Evolutionary conservation across 2,797 vertebrate genomes (phyloP).

Genomic region (Pipistrellus nathusii): DNA sequence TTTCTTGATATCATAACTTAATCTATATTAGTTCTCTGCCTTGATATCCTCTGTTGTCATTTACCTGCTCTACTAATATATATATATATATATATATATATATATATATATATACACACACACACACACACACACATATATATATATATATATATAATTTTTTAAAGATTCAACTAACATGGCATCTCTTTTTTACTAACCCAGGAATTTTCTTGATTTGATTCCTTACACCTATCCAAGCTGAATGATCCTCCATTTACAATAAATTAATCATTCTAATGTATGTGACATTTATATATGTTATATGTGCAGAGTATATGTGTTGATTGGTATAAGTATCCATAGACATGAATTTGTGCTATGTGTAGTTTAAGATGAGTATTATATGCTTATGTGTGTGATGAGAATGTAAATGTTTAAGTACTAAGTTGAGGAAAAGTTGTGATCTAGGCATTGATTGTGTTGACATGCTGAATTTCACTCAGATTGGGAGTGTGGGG

Average conservation of each 20-base stretch:
- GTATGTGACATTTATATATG: not conserved
- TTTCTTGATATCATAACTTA: not conserved
- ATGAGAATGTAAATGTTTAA: not conserved
- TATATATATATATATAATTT: too few species aligned
- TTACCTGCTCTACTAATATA: not conserved
- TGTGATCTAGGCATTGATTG: not conserved
- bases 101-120: too few species aligned
- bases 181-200: not conserved
- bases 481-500: not conserved
- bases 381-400: not conserved
- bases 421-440: not conserved
- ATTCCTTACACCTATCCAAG: not conserved
- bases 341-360: not conserved
- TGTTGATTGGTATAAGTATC: not conserved
- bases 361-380: not conserved
- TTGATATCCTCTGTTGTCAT: not conserved
- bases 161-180: not conserved
- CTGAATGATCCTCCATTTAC: not conserved
- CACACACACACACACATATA: too few species aligned
- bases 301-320: not conserved
- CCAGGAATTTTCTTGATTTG: not conserved
- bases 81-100: too few species aligned
- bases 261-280: conserved; percentile 55
- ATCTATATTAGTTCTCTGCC: not conserved
- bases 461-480: not conserved